Evolutionary conservation across 2,797 vertebrate species (phyloP).

Genomic region (Artibeus lituratus): DNA sequence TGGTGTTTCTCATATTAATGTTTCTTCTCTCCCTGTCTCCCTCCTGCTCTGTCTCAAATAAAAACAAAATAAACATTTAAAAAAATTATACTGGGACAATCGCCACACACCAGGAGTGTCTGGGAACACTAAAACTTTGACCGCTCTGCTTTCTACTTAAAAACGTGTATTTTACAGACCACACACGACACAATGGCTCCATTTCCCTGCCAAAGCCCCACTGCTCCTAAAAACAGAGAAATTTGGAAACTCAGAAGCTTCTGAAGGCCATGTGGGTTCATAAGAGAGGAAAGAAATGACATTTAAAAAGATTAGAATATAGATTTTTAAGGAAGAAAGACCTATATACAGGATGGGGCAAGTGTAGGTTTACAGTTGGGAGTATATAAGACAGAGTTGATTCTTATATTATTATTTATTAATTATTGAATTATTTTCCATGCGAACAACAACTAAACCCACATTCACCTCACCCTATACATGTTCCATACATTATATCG

Average conservation of each 20-base stretch:
- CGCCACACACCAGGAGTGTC: not conserved
- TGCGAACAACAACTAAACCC: not conserved
- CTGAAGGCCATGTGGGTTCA: not conserved
- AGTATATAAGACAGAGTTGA: not conserved
- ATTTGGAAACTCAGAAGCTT: not conserved
- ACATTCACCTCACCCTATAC: not conserved
- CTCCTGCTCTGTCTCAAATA: not conserved
- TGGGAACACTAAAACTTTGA: not conserved
- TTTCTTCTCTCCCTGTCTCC: not conserved
- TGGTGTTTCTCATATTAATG: not conserved
- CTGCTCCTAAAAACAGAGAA: not conserved
- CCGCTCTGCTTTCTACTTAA: not conserved
- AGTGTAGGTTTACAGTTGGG: not conserved
- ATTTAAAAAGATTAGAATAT: not conserved
- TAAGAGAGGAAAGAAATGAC: not conserved
- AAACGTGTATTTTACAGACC: not conserved
- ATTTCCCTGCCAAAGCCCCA: not conserved
- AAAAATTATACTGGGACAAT: not conserved
- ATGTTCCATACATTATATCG: not conserved
- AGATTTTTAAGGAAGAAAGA: not conserved
- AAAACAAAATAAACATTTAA: not conserved
- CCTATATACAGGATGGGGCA: not conserved
- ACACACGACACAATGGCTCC: not conserved
- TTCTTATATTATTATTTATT: not conserved
- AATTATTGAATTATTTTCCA: not conserved